Conservation (phyloP, 2,888 invertebrate species). For the Lypha dubia region DNA sequence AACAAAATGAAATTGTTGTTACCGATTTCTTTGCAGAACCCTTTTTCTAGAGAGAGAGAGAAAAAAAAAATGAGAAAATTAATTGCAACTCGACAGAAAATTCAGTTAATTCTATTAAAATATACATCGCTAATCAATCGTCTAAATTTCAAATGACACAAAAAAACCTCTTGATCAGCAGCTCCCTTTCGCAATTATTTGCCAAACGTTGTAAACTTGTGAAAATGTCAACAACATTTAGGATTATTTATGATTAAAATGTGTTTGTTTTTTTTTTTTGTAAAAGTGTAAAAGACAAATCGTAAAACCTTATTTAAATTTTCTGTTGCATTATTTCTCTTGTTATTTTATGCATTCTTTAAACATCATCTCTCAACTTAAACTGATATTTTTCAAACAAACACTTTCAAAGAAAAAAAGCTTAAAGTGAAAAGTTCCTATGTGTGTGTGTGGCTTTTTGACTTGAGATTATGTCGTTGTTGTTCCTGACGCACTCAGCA, state of each 20-base stretch:
- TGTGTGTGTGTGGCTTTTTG: neutral
- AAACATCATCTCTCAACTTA: slow-evolving; percentile 9
- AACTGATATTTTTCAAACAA: slow-evolving; percentile 13
- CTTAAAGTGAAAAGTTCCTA: neutral
- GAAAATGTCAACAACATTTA: slow-evolving; percentile 55
- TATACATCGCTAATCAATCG: neutral
- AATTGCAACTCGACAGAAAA: no score
- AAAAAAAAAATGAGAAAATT: no score
- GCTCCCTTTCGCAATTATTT: slow-evolving; percentile 1
- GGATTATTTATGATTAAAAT: slow-evolving; percentile 61
- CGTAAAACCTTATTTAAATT: slow-evolving; percentile 22
- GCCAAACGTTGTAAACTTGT: slow-evolving; percentile 8
- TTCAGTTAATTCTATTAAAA: no score
- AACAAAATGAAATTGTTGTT: no score
- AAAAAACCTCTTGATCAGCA: neutral
- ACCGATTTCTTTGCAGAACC: no score
- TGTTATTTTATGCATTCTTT: neutral
- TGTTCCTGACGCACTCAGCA: slow-evolving; percentile 1
- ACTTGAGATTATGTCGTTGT: slow-evolving; percentile 48
- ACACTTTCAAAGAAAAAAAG: slow-evolving; percentile 1
- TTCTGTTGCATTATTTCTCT: neutral
- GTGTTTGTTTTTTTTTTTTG: no score
- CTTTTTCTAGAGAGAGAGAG: no score
- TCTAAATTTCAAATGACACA: slow-evolving; percentile 1
- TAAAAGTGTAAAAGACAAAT: neutral